Conservation (phyloP, 2,888 invertebrate genomes). For the Drosophila paramelanica region DNA sequence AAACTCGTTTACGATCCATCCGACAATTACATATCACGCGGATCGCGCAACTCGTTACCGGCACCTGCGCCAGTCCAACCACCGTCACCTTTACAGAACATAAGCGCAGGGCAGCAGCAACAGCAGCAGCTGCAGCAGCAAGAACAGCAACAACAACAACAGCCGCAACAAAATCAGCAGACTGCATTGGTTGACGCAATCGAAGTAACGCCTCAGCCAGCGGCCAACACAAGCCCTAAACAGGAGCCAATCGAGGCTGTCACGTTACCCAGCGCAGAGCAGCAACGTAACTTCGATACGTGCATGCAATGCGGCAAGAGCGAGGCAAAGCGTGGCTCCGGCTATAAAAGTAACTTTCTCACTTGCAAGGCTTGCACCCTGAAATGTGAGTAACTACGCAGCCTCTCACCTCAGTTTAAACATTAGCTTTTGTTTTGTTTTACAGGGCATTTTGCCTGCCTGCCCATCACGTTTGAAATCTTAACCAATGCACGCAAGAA, state of each 20-base stretch:
- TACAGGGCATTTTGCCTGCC: conserved; percentile 82
- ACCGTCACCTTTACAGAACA: conserved; percentile 1
- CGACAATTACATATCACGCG: conserved; percentile 90
- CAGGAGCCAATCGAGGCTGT: conserved; percentile 9
- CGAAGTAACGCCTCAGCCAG: neutral
- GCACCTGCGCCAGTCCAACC: conserved; percentile 5
- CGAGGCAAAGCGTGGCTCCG: conserved; percentile 76
- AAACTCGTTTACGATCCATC: conserved; percentile 95
- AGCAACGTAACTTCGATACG: conserved; percentile 49
- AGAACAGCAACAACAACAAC: neutral
- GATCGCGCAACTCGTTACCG: conserved; percentile 55
- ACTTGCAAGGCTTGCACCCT: conserved; percentile 76
- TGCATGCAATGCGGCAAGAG: conserved; percentile 75
- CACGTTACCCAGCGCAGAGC: conserved; percentile 4
- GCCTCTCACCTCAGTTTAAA: too few relatives aligned
- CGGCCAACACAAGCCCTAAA: neutral
- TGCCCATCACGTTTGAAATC: conserved; percentile 73
- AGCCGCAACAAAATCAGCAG: neutral
- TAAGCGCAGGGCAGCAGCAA: conserved; percentile 5
- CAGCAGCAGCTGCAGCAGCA: neutral
- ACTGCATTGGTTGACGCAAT: neutral
- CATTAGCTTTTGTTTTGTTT: neutral
- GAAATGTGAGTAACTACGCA: conserved; percentile 63
- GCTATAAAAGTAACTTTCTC: conserved; percentile 76
- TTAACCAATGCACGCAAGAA: conserved; percentile 73